A percentile compares a stretch with the other conserved stretches of the same genome.
These are phyloP conservation scores for Nasonovia ribisnigri DNA, from an alignment of 2,888 invertebrate genomes.

Conservation along the genomic window DNA sequence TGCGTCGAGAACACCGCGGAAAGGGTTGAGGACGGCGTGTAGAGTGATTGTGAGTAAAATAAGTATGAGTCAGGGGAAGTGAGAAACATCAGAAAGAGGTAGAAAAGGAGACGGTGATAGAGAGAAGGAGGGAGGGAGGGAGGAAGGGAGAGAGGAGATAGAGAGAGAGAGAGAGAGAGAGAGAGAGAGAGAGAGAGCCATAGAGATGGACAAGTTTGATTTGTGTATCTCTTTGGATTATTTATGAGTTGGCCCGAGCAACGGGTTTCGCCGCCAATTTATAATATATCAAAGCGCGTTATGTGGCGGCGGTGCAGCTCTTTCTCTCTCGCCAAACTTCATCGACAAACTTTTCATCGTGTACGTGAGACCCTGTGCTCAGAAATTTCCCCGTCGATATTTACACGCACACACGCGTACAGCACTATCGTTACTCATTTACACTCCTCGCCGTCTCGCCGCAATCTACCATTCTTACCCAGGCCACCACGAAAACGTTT, in stretches of 20 bases:
- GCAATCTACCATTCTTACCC: not conserved
- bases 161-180: not conserved
- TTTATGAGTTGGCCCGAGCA: conserved; percentile 63
- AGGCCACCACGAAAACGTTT: not conserved
- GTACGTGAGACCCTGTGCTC: conserved; percentile 36
- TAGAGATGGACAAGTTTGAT: conserved; percentile 49
- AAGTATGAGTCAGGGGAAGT: not conserved
- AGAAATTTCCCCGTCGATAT: conserved; percentile 34
- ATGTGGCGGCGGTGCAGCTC: conserved; percentile 30
- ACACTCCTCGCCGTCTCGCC: not conserved
- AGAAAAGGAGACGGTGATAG: not conserved
- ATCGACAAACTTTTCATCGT: conserved; percentile 64
- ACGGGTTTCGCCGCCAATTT: conserved; percentile 64
- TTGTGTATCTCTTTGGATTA: conserved; percentile 64
- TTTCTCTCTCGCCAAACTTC: conserved; percentile 60
- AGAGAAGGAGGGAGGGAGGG: not conserved
- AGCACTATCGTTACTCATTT: not conserved
- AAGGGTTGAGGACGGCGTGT: not conserved
- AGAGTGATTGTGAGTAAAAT: not conserved
- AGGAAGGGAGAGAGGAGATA: not conserved
- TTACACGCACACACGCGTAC: not conserved
- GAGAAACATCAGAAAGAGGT: not conserved
- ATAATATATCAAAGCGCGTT: conserved; percentile 63
- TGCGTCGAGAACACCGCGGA: not conserved
- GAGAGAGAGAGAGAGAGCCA: not conserved